Evolutionary conservation across 1,140 invertebrate genomes (phyloP).

Genomic region (Latrodectus geometricus): DNA sequence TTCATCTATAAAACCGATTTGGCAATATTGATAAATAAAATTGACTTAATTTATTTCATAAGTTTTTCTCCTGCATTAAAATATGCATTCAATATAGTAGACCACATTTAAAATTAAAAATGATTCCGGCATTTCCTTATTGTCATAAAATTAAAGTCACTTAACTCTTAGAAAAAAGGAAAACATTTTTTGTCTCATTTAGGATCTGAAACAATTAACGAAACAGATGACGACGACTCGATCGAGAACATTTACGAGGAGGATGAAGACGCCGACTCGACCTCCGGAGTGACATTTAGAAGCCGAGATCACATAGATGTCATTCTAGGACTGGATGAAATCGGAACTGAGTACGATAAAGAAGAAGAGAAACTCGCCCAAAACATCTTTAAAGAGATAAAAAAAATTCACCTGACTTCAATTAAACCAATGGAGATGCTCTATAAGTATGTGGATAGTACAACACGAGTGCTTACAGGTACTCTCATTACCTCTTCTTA

Average conservation of each 20-base stretch:
- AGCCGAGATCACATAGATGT: conserved; percentile 82
- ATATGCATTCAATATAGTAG: too few relatives aligned
- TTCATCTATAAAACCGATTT: too few relatives aligned
- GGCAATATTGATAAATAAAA: too few relatives aligned
- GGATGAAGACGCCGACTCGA: conserved; percentile 27
- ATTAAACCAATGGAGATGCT: conserved; percentile 90
- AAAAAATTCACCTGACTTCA: conserved; percentile 86
- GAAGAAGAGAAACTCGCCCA: conserved; percentile 76
- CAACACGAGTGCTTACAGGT: conserved; percentile 76
- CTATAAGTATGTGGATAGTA: conserved; percentile 92
- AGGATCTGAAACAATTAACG: neutral
- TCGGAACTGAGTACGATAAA: conserved; percentile 74
- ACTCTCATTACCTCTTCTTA: too few relatives aligned
- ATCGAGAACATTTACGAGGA: conserved; percentile 60
- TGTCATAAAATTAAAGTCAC: too few relatives aligned
- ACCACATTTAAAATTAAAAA: too few relatives aligned
- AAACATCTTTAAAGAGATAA: conserved; percentile 84
- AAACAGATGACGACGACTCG: conserved; percentile 35
- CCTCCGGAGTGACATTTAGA: conserved; percentile 2
- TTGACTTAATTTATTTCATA: too few relatives aligned
- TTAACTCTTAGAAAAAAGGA: too few relatives aligned
- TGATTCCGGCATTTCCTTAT: too few relatives aligned
- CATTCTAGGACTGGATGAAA: conserved; percentile 80
- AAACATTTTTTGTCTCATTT: too few relatives aligned
- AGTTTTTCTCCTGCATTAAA: too few relatives aligned